These are phyloP conservation scores for Gopherus flavomarginatus DNA, from an alignment of 2,113 vertebrate genomes.

Conservation along the genomic window DNA sequence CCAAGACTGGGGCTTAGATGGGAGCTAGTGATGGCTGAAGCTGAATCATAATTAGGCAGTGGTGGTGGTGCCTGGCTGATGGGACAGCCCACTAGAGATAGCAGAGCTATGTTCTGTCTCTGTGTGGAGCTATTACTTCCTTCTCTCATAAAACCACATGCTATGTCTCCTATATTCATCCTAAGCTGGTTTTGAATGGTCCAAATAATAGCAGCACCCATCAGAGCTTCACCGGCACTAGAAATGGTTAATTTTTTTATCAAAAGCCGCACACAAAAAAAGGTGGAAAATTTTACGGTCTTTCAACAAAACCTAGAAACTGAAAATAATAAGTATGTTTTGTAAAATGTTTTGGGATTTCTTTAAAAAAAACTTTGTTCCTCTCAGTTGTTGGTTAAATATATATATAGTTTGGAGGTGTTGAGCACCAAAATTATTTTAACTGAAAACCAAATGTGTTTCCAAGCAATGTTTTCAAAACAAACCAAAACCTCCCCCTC, in stretches of 20 bases:
- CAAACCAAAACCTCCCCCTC: too few species aligned
- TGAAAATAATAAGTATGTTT: too few species aligned
- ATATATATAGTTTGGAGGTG: too few species aligned
- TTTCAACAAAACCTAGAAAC: too few species aligned
- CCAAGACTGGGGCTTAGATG: background rate
- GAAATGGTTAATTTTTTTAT: background rate
- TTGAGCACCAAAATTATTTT: too few species aligned
- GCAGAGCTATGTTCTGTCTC: background rate
- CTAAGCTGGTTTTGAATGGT: background rate
- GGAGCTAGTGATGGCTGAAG: background rate
- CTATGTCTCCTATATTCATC: background rate
- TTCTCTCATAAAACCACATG: background rate
- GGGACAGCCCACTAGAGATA: background rate
- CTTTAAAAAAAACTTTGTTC: too few species aligned
- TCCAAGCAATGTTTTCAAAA: too few species aligned
- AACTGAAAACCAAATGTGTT: too few species aligned
- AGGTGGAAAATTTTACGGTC: too few species aligned
- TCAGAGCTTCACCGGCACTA: background rate
- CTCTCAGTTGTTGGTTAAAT: too few species aligned
- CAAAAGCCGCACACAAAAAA: background rate
- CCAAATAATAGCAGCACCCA: background rate
- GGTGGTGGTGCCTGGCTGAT: background rate
- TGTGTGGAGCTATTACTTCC: background rate
- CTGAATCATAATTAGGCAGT: background rate
- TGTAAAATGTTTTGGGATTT: too few species aligned